Evolutionary conservation across 2,797 vertebrate genomes (phyloP), one percentile per base, ranked within the genome.

Genomic region (Linurgus olivaceus): DNA sequence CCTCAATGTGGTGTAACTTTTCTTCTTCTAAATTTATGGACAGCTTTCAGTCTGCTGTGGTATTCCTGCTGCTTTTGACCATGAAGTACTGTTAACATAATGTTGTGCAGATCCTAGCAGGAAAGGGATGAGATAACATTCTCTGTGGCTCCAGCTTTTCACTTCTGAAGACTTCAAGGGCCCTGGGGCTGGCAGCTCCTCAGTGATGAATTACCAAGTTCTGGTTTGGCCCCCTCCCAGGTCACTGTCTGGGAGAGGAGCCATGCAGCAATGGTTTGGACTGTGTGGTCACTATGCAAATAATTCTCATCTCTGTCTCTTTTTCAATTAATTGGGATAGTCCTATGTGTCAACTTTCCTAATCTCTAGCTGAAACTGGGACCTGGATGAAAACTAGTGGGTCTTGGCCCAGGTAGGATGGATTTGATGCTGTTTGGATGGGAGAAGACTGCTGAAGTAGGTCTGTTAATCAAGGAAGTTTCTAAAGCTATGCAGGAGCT

Each of bases 371-470:
- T 89, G 92, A 94, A 95, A 85, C n/a, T 40, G 14, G 26, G 88
- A 70, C 55, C 59, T 81, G 83, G 67, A 94, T 86, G 83, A 80
- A 93, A 91, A 81, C 74, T 91, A 93, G 80, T 94, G 91, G 71
- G 74, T 87, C 73, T 81, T 86, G 62, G 77, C 86, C 44, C 80
- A 92, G 86, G 86, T 87, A 89, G 90, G 86, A 93, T 44, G 26
- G 37, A 86, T 88, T 88, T 79, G 76, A 37, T 54, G 66, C 38
- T 86, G 31, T 50, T 61, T 75, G 63, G 54, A 68, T 66, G 66
- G 73, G 50, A 92, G 71, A 91, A 74, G 61, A 87, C 0, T 8
- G 44, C 71, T 88, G 72, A 88, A 90, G 68, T 28, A 70, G 33
- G 50, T 81, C 80, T 88, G 37, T 54, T 70, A 14, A 6, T 28